Evolutionary conservation across 2,888 invertebrate genomes (phyloP).

Genomic region (Argyresthia albistria): DNA sequence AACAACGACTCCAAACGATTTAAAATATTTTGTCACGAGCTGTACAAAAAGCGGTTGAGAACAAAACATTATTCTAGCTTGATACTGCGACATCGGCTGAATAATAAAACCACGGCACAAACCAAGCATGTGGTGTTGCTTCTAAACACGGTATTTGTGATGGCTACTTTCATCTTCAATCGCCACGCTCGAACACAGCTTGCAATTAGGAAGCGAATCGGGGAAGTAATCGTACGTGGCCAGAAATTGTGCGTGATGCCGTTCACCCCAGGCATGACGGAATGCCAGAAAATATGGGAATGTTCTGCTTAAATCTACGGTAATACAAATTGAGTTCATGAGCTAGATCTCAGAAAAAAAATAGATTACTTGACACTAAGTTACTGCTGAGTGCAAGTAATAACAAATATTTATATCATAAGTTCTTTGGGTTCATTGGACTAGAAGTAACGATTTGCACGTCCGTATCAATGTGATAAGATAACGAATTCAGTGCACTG

Average conservation of each 20-base stretch:
- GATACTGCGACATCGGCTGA: not conserved
- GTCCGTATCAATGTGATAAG: conserved; percentile 27
- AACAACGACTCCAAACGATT: conserved; percentile 15
- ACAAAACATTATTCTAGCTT: not conserved
- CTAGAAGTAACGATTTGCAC: conserved; percentile 31
- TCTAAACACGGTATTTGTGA: conserved; percentile 3
- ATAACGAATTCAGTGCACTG: conserved; percentile 36
- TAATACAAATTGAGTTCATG: too few relatives aligned
- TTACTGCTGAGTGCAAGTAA: not conserved
- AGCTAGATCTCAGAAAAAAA: not conserved
- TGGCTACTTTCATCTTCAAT: conserved; percentile 32
- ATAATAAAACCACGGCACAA: not conserved
- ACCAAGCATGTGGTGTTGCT: not conserved
- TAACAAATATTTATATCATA: not conserved
- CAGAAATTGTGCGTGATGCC: conserved; percentile 14
- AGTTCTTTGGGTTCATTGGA: conserved; percentile 37
- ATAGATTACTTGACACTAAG: not conserved
- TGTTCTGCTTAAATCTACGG: not conserved
- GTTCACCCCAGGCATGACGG: conserved; percentile 12
- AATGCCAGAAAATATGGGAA: not conserved
- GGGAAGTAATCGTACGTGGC: conserved; percentile 32
- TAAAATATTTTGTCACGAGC: conserved; percentile 3
- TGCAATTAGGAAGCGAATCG: conserved; percentile 36
- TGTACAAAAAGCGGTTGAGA: not conserved
- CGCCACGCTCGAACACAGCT: conserved; percentile 16